phyloP scores from a whole-genome alignment of 2,797 vertebrate genomes.

The Gadopsis marmoratus region DNA sequence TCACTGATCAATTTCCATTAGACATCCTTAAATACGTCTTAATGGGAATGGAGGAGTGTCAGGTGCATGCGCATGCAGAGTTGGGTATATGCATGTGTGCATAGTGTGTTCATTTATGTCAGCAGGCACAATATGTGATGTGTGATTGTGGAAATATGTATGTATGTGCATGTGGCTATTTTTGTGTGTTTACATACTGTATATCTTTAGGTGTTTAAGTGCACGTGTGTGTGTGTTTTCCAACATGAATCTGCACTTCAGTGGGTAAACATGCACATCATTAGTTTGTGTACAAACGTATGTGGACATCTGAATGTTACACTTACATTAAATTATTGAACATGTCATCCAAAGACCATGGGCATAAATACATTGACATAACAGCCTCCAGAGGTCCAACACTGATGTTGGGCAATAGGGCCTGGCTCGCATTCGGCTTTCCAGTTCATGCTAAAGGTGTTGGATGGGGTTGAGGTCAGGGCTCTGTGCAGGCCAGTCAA shows the following conservation, averaged over 20 bases:
- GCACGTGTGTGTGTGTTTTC: no score
- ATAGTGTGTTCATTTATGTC: neutral
- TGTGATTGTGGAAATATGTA: neutral
- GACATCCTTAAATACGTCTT: conserved; percentile 75
- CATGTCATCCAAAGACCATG: neutral
- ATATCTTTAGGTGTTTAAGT: neutral
- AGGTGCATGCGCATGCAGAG: conserved; percentile 3
- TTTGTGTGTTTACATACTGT: neutral
- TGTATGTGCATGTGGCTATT: neutral
- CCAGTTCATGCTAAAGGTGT: neutral
- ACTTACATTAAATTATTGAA: neutral
- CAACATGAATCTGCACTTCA: no score
- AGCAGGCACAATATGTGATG: neutral
- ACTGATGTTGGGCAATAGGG: neutral
- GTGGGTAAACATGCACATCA: neutral
- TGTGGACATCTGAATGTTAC: neutral
- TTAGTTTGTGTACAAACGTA: neutral
- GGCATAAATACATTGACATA: neutral
- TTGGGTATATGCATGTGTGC: neutral
- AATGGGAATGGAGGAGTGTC: conserved; percentile 71
- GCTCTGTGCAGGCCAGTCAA: neutral
- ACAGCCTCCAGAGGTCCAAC: neutral
- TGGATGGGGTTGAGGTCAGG: neutral
- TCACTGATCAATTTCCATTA: conserved; percentile 85
- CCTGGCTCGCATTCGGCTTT: neutral